phyloP scores from a whole-genome alignment of 2,888 invertebrate genomes.

The Drosophila buzzatii region DNA sequence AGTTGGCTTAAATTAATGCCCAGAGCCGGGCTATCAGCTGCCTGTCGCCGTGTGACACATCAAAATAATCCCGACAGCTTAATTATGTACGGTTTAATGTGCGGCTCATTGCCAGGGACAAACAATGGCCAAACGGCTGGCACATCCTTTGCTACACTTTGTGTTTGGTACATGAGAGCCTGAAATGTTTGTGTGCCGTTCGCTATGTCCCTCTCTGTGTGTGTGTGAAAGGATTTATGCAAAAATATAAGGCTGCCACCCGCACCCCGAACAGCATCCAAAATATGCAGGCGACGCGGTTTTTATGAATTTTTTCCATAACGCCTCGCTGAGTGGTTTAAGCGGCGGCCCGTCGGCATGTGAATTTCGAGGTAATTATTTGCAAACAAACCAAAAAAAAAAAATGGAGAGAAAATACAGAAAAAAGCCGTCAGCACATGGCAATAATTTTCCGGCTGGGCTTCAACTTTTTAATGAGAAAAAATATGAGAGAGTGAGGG shows the following conservation, averaged over 20 bases:
- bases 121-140: constrained; percentile 53
- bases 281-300: constrained; percentile 48
- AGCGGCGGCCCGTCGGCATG: constrained; percentile 50
- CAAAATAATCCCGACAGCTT: constrained; percentile 84
- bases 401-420: constrained; percentile 27
- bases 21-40: constrained; percentile 71
- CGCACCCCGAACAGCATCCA: constrained; percentile 58
- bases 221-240: constrained; percentile 76
- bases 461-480: constrained; percentile 76
- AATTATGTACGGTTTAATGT: constrained; percentile 80
- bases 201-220: not conserved
- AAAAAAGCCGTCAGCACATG: constrained; percentile 59
- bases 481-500: constrained; percentile 29
- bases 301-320: constrained; percentile 72
- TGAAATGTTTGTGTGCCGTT: constrained; percentile 38
- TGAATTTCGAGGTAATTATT: constrained; percentile 72
- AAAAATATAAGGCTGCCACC: constrained; percentile 65
- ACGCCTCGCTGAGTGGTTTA: constrained; percentile 73
- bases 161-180: constrained; percentile 9
- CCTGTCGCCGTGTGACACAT: constrained; percentile 81
- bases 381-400: constrained; percentile 55
- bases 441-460: constrained; percentile 65
- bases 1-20: constrained; percentile 78
- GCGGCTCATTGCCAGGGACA: constrained; percentile 71
- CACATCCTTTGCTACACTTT: constrained; percentile 57